Evolutionary conservation across 2,113 vertebrate species (phyloP).

Genomic region (Calonectris borealis): DNA sequence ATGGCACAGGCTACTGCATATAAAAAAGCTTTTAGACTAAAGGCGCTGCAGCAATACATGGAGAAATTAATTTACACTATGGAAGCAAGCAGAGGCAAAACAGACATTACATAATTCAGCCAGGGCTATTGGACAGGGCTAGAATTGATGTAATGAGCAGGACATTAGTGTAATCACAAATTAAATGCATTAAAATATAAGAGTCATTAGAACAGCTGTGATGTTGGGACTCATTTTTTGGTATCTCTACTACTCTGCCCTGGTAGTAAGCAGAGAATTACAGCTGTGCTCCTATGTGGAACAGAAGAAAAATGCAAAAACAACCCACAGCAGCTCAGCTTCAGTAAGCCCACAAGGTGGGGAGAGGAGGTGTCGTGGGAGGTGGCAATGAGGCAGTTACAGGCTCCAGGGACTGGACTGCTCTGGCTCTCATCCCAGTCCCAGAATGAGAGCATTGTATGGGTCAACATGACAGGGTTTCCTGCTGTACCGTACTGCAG

Average conservation of each 20-base stretch:
- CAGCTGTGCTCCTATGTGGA: neutral
- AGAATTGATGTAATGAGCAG: slow-evolving; percentile 16
- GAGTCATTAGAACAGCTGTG: slow-evolving; percentile 16
- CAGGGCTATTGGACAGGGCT: slow-evolving; percentile 13
- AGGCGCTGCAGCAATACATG: slow-evolving; percentile 8
- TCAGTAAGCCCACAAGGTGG: neutral
- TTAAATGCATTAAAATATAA: slow-evolving; percentile 18
- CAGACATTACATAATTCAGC: slow-evolving; percentile 57
- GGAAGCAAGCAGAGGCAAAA: slow-evolving; percentile 47
- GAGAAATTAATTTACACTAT: slow-evolving; percentile 41
- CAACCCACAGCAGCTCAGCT: neutral
- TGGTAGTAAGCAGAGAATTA: neutral
- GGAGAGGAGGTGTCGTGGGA: neutral
- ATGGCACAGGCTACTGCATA: slow-evolving; percentile 41
- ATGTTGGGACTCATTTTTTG: neutral
- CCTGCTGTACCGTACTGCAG: neutral
- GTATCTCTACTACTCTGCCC: neutral
- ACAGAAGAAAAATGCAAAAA: neutral
- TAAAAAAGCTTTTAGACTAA: slow-evolving; percentile 56
- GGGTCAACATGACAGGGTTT: neutral
- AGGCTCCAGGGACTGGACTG: neutral
- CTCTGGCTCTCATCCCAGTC: neutral
- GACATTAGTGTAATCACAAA: slow-evolving; percentile 33
- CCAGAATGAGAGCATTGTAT: neutral
- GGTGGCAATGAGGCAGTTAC: neutral